Evolutionary conservation across 2,113 vertebrate genomes (phyloP), one percentile per base, ranked within the genome.

Genomic region (Excalfactoria chinensis): DNA sequence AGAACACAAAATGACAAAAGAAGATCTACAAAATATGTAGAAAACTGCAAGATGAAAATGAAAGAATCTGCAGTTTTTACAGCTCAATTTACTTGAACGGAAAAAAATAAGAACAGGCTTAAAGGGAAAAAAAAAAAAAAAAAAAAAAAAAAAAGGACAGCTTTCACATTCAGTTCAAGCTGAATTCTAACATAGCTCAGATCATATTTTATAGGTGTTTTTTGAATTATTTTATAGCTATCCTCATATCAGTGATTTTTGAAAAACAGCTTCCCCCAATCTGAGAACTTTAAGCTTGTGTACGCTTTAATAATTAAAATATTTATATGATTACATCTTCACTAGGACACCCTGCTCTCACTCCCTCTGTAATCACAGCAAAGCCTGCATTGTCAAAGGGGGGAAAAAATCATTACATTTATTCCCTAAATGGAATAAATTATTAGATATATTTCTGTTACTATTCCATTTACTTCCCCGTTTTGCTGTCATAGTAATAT

Each of bases 1-100:
- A 91, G 60, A 92, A 95, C 56, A 35, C 34, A 87, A 89, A 90
- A 68, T 48, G 26, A 81, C 34, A 85, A 93, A 86, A 82, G 56
- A 93, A 0, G 7, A 84, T 35, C 68, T 37, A 58, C 3, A 82
- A 95, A 89, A 84, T 14, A 49, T 32, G 5, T 46, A 56, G 93
- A 79, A 91, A 40, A 82, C 34, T 94, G 71, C 4, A 84, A 59
- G 9, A 88, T 25, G 88, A 84, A 76, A 81, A 3, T 0, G 1
- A 89, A 89, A 91, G 20, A 91, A 83, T 63, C 62, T 82, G 10
- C 34, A 86, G 37, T 75, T 73, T 71, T 76, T 71, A 63, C 26
- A 76, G 69, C 64, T 92, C 62, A 43, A 12, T 80, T 87, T 86
- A 74, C 20, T 70, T 35, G 55, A 91, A 69, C 53, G 15, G 58